Evolutionary conservation across 2,113 vertebrate species (phyloP).

Genomic region (Lathamus discolor): DNA sequence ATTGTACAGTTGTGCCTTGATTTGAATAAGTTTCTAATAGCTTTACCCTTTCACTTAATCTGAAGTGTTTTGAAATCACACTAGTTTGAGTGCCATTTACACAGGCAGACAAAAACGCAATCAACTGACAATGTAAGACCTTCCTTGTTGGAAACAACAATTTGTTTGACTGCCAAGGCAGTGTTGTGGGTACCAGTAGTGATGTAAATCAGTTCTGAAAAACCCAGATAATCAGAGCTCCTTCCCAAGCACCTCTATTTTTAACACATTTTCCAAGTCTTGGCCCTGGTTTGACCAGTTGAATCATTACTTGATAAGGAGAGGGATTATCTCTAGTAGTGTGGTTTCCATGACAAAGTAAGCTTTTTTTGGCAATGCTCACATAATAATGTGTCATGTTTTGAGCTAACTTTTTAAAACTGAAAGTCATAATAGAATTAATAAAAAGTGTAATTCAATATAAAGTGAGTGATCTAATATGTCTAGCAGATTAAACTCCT

Average conservation of each 20-base stretch:
- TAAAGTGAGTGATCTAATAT: neutral
- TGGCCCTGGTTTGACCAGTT: neutral
- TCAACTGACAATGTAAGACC: neutral
- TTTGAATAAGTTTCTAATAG: neutral
- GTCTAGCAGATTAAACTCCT: neutral
- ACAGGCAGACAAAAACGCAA: neutral
- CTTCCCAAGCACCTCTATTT: neutral
- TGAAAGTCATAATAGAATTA: neutral
- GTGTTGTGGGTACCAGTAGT: neutral
- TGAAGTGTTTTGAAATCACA: neutral
- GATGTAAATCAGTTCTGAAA: neutral
- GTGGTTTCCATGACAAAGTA: neutral
- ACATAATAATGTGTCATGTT: neutral
- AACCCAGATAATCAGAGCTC: neutral
- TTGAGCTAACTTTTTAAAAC: neutral
- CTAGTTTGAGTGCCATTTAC: neutral
- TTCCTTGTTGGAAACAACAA: neutral
- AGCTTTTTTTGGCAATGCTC: neutral
- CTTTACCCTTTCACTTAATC: neutral
- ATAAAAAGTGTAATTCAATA: neutral
- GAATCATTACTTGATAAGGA: neutral
- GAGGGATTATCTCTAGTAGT: neutral
- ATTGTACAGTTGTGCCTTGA: neutral
- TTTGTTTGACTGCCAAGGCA: neutral
- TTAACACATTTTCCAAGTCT: neutral